Evolutionary conservation across 2,797 vertebrate genomes (phyloP).

Genomic region (Peromyscus eremicus): DNA sequence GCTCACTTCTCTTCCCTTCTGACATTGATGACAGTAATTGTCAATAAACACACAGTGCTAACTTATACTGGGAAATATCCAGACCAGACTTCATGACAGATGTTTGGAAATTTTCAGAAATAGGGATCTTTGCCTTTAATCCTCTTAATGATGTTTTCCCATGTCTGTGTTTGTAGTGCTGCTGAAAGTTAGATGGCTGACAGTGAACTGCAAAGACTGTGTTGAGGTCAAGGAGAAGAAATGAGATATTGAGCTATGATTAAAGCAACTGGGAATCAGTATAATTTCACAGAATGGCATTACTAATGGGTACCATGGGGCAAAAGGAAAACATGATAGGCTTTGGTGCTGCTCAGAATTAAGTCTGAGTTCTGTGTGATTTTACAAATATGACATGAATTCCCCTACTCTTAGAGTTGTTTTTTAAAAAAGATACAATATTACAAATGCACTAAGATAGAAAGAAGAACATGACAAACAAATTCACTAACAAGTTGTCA

Average conservation of each 20-base stretch:
- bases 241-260: slow-evolving; percentile 16
- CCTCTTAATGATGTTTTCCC: slow-evolving; percentile 54
- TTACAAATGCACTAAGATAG: slow-evolving; percentile 21
- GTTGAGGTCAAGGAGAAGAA: slow-evolving; percentile 51
- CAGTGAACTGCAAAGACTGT: not conserved
- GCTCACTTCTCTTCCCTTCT: slow-evolving; percentile 13
- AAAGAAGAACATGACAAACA: slow-evolving; percentile 37
- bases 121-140: slow-evolving; percentile 51
- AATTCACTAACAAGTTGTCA: slow-evolving; percentile 37
- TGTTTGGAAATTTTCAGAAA: slow-evolving; percentile 60
- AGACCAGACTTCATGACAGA: slow-evolving; percentile 21
- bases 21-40: slow-evolving; percentile 13
- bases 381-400: slow-evolving; percentile 57
- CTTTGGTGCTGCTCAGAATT: slow-evolving; percentile 18
- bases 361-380: slow-evolving; percentile 48
- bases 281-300: slow-evolving; percentile 26
- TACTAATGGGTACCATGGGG: not conserved
- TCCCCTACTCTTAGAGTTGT: not conserved
- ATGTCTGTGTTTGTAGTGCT: slow-evolving; percentile 31
- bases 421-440: not conserved
- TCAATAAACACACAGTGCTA: not conserved
- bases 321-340: slow-evolving; percentile 55
- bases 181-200: slow-evolving; percentile 46
- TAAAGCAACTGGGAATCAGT: slow-evolving; percentile 49
- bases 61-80: not conserved